A percentile compares a stretch with the other conserved stretches of the same genome.
phyloP scores from a whole-genome alignment of 30 jellyfish, hydroid and myxozoan species.

The Aurelia aurita region DNA sequence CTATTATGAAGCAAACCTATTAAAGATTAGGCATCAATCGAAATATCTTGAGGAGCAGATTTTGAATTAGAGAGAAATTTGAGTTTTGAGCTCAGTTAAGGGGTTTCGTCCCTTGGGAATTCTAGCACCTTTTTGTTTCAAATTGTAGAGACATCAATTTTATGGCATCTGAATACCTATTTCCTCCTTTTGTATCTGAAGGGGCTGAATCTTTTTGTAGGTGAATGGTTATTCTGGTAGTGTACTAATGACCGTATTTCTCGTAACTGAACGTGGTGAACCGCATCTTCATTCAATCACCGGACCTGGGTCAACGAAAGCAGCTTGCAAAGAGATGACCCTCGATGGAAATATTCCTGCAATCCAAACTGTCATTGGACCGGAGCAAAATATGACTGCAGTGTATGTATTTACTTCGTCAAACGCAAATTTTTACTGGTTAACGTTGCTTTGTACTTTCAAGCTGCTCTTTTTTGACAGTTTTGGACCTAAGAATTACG shows the following conservation, averaged over 20 bases:
- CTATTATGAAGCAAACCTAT: too few relatives aligned
- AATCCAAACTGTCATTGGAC: constrained; percentile 79
- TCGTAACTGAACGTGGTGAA: constrained; percentile 92
- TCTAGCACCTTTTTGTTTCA: too few relatives aligned
- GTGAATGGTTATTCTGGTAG: constrained; percentile 90
- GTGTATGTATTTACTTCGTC: constrained; percentile 58
- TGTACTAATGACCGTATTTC: constrained; percentile 83
- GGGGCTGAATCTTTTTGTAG: constrained; percentile 26
- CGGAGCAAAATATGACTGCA: constrained; percentile 92
- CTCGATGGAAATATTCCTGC: constrained; percentile 76
- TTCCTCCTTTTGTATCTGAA: too few relatives aligned
- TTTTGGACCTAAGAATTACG: too few relatives aligned
- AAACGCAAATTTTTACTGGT: not conserved
- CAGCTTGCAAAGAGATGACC: constrained; percentile 72
- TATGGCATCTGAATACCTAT: too few relatives aligned
- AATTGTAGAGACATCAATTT: too few relatives aligned
- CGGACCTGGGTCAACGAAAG: constrained; percentile 98
- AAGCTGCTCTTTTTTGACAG: not conserved
- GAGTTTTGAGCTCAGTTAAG: too few relatives aligned
- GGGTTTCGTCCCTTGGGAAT: too few relatives aligned
- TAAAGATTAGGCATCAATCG: too few relatives aligned
- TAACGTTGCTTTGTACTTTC: too few relatives aligned
- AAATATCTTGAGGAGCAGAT: too few relatives aligned
- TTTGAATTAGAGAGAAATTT: too few relatives aligned
- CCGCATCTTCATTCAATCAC: constrained; percentile 97